A percentile compares a stretch with the other conserved stretches of the same genome.
Evolutionary conservation across 2,888 invertebrate genomes (phyloP).

Genomic region (Isoperla grammatica): DNA sequence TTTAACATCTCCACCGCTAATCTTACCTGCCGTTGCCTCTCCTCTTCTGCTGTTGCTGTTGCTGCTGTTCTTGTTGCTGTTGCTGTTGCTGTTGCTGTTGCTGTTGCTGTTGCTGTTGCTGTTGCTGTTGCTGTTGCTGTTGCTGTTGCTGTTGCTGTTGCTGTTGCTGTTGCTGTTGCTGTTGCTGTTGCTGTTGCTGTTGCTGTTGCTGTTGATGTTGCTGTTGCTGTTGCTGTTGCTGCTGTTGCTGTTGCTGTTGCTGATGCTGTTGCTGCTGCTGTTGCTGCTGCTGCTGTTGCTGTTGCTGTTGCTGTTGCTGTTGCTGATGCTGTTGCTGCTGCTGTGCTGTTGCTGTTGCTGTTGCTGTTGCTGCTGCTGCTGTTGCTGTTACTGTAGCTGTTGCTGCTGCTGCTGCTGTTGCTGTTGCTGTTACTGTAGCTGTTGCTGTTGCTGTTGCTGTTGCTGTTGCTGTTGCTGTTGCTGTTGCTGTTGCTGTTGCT

Average conservation of each 20-base stretch:
- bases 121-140: slow-evolving; percentile 36
- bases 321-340: slow-evolving; percentile 33
- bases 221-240: slow-evolving; percentile 35
- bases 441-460: too few relatives aligned
- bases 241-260: slow-evolving; percentile 40
- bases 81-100: slow-evolving; percentile 31
- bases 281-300: slow-evolving; percentile 41
- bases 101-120: slow-evolving; percentile 34
- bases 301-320: slow-evolving; percentile 34
- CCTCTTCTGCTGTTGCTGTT: background rate
- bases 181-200: slow-evolving; percentile 40
- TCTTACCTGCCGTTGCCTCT: too few relatives aligned
- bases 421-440: too few relatives aligned
- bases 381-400: too few relatives aligned
- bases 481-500: background rate
- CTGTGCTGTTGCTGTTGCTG: slow-evolving; percentile 29
- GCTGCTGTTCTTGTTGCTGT: background rate
- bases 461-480: slow-evolving; percentile 1
- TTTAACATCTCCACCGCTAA: too few relatives aligned
- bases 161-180: slow-evolving; percentile 40
- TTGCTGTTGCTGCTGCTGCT: too few relatives aligned
- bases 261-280: slow-evolving; percentile 38
- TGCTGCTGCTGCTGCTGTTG: too few relatives aligned
- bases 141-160: slow-evolving; percentile 38
- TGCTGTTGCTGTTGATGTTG: slow-evolving; percentile 30